Evolutionary conservation across 2,797 vertebrate genomes (phyloP), one percentile per base, ranked within the genome.

Genomic region (Botia almorhae): DNA sequence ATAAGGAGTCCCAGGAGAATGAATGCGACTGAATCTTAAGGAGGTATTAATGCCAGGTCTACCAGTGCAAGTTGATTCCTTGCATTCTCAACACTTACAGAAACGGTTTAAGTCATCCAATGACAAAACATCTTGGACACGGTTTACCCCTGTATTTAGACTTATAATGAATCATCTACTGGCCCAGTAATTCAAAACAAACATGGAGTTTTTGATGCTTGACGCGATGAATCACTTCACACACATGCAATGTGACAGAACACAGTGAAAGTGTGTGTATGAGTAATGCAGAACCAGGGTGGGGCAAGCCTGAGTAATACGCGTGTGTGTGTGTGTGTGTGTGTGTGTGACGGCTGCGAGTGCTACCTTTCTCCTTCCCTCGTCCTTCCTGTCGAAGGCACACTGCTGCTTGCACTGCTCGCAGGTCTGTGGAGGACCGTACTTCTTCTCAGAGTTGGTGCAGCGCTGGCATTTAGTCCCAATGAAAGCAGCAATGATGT

Each of bases 391-490:
- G 89, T 99, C 97, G 86, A 99, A 98, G 90, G 97, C 97, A 86
- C 97, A 99, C 6, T 98, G 98, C 85, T 99, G 98, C 85, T 99
- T 99, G 92, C 97, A 99, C 90, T 99, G 97, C 81, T 99, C 97
- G 67, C 97, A 99, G 0, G 97, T 97, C 91, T 98, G 98, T 78
- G 98, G 98, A 0, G 98, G 96, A 78, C 98, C 98, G 1, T 99
- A 98, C 87, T 99, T 99, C 90, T 99, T 99, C 92, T 99, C 98
- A 0, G 97, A 99, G 92, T 99, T 99, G 74, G 97, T 98, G 86
- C 98, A 99, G 82, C 98, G 97, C 87, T 99, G 98, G 87, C 98
- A 99, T 90, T 99, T 99, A 55, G 97, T 99, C 85, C 98, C 98
- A 58, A 99, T 99, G 87, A 99, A 99, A 0, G 98, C 98, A 68